Evolutionary conservation across 1,140 invertebrate species (phyloP).

Genomic region (Lethocerus indicus): DNA sequence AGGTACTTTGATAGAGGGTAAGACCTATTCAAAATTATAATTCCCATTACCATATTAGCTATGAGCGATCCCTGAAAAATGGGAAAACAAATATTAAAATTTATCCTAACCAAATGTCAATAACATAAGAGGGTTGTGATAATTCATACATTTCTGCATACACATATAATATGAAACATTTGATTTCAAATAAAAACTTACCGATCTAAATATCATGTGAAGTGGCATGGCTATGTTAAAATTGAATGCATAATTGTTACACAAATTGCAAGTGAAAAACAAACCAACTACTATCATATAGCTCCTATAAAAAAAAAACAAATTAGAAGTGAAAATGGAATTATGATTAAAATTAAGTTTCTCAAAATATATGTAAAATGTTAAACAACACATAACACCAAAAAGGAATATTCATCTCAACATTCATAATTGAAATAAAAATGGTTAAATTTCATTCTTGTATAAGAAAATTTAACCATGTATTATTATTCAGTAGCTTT

Average conservation of each 20-base stretch:
- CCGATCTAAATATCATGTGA: constrained; percentile 96
- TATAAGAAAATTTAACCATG: too few relatives aligned
- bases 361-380: too few relatives aligned
- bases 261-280: constrained; percentile 84
- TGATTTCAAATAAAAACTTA: constrained; percentile 32
- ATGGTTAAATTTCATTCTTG: too few relatives aligned
- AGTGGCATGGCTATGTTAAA: constrained; percentile 97
- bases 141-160: background rate
- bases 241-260: constrained; percentile 91
- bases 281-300: constrained; percentile 74
- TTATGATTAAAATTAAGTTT: too few relatives aligned
- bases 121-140: background rate
- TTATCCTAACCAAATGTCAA: background rate
- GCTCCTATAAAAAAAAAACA: constrained; percentile 36
- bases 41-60: constrained; percentile 91
- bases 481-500: too few relatives aligned
- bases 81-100: constrained; percentile 17
- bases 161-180: background rate
- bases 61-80: constrained; percentile 74
- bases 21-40: constrained; percentile 70
- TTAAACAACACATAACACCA: too few relatives aligned
- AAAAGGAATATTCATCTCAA: too few relatives aligned
- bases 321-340: constrained; percentile 23
- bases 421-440: too few relatives aligned
- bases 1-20: constrained; percentile 79